Evolutionary conservation across 2,888 invertebrate genomes (phyloP).

Genomic region (Horisme vitalbata): DNA sequence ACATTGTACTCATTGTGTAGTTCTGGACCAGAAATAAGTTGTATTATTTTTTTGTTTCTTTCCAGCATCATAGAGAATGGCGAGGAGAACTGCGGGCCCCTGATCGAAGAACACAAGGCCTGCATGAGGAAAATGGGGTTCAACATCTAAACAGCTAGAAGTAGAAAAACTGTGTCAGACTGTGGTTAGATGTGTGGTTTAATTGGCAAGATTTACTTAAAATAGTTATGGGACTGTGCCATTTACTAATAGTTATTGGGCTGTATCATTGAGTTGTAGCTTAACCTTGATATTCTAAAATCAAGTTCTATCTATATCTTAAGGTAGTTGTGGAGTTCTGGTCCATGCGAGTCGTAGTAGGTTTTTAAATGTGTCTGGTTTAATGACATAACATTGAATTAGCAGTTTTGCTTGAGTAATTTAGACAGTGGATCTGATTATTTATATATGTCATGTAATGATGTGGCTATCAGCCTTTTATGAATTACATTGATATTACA

Average conservation of each 20-base stretch:
- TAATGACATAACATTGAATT: no score
- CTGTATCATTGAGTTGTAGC: background rate
- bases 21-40: no score
- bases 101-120: slow-evolving; percentile 97
- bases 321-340: no score
- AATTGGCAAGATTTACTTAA: background rate
- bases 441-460: no score
- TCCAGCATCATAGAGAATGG: slow-evolving; percentile 94
- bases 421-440: no score
- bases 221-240: background rate
- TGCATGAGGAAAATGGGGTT: slow-evolving; percentile 99
- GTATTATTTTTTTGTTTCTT: background rate
- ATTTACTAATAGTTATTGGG: background rate
- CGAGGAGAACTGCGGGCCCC: slow-evolving; percentile 92
- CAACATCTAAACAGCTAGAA: slow-evolving; percentile 88
- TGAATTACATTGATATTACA: no score
- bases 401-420: no score
- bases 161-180: background rate
- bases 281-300: background rate
- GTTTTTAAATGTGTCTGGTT: no score
- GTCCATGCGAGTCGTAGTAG: no score
- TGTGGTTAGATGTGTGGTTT: slow-evolving; percentile 2
- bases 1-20: no score
- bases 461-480: no score
- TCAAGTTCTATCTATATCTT: no score